Evolutionary conservation across 1,140 invertebrate species (phyloP), one percentile per base, ranked within the genome.

Genomic region (Acromyrmex echinatior): DNA sequence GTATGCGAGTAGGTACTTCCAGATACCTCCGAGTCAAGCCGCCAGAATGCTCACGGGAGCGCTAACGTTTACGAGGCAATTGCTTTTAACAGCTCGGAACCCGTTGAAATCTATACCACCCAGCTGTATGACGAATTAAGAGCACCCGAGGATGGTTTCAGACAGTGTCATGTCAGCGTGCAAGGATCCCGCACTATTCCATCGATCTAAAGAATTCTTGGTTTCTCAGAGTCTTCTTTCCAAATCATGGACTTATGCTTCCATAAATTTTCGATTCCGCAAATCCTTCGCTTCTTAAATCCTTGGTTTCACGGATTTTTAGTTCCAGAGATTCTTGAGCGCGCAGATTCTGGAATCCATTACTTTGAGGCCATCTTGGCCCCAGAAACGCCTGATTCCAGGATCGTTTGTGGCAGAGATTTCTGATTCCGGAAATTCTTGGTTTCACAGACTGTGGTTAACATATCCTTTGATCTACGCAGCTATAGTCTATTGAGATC

Each of bases 1-100:
- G 28, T 28, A 18, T 28, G 76, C 68, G 74, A 12, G n/a, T 68
- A 70, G 25, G 25, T 31, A 51, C 86, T 88, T 85, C 85, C 73
- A 85, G 87, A 90, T 92, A 91, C 88, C 90, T 90, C 89, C 91
- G 86, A 91, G 89, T 92, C 89, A 70, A 81, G 56, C 73, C 85
- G 56, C 39, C 82, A 70, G 86, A 91, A 92, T 90, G 60, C 90
- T 87, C 88, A 66, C 68, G 88, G 88, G 90, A 86, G 86, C 81
- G 86, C 92, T 92, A 91, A 86, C 92, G 85, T 93, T 94, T 92
- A 93, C 89, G 89, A 85, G 39, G 87, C 91, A 92, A 91, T 89
- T 60, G 76, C 70, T 86, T 90, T 87, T 90, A 89, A 90, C 88
- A 35, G 73, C 60, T 73, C 28, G 49, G 21, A 58, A 63, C 70